Conservation (phyloP, 2,113 vertebrate species). For the Platycercus adscitus region DNA sequence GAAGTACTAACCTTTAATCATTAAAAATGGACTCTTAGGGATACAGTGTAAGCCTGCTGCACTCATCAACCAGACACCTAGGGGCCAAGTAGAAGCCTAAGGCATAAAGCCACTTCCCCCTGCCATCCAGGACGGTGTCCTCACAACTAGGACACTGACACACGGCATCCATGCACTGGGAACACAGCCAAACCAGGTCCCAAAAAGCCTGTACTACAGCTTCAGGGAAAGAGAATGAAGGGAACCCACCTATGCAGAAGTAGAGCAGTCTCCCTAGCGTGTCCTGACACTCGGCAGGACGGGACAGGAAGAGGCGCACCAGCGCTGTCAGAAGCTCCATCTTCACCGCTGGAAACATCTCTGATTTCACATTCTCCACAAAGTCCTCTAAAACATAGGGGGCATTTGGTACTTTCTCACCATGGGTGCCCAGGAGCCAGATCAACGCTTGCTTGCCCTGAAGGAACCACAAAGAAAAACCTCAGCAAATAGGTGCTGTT, state of each 20-base stretch:
- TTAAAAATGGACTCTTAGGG: background rate
- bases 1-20: background rate
- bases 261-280: constrained; percentile 88
- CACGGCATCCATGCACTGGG: accelerated
- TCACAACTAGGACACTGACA: background rate
- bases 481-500: background rate
- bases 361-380: constrained; percentile 85
- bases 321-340: constrained; percentile 90
- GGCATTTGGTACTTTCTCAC: constrained; percentile 83
- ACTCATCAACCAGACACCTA: background rate
- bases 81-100: background rate
- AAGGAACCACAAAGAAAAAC: background rate
- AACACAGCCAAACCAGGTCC: background rate
- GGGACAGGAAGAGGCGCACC: constrained; percentile 85
- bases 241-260: constrained; percentile 86
- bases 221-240: background rate
- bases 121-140: background rate
- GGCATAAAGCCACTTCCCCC: background rate
- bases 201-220: background rate
- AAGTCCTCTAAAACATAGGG: constrained; percentile 92
- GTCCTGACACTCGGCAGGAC: constrained; percentile 94
- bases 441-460: constrained; percentile 93
- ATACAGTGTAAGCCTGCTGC: background rate
- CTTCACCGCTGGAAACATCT: constrained; percentile 84
- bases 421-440: constrained; percentile 91